These are phyloP conservation scores for Drosophila asahinai DNA, from an alignment of 1,140 invertebrate genomes.

Conservation along the genomic window DNA sequence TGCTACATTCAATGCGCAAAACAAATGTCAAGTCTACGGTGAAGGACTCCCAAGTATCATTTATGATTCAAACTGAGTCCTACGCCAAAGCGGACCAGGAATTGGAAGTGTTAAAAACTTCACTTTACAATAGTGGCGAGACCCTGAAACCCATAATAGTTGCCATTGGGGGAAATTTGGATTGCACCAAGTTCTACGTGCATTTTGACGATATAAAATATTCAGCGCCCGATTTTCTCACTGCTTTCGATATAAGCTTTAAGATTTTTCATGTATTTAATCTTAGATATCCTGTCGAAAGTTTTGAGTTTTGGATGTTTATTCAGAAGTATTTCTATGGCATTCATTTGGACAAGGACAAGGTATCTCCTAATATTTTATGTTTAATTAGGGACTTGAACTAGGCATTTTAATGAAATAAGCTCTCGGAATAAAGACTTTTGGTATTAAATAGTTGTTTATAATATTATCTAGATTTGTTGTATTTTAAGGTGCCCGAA, in stretches of 20 bases:
- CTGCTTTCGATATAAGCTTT: constrained; percentile 8
- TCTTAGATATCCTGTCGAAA: constrained; percentile 4
- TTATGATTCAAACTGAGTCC: neutral
- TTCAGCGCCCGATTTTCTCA: neutral
- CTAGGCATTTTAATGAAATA: neutral
- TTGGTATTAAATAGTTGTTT: no score
- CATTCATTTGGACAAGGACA: constrained; percentile 5
- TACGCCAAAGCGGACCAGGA: neutral
- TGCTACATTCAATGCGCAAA: neutral
- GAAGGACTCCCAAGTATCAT: neutral
- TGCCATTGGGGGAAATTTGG: neutral
- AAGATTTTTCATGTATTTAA: constrained; percentile 10
- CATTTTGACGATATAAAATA: neutral
- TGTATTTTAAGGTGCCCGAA: no score
- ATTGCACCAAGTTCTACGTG: constrained; percentile 2
- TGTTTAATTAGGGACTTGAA: constrained; percentile 7
- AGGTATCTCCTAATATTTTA: neutral
- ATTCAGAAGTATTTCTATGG: constrained; percentile 16
- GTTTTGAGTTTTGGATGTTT: constrained; percentile 14
- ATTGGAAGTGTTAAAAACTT: neutral
- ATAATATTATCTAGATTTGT: no score
- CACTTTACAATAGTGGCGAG: neutral
- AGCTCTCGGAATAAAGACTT: no score
- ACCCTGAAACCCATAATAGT: constrained; percentile 3
- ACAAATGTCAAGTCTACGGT: neutral